A percentile compares a stretch with the other conserved stretches of the same genome.
phyloP scores from a whole-genome alignment of 2,888 invertebrate species.

The Danaus chrysippus region DNA sequence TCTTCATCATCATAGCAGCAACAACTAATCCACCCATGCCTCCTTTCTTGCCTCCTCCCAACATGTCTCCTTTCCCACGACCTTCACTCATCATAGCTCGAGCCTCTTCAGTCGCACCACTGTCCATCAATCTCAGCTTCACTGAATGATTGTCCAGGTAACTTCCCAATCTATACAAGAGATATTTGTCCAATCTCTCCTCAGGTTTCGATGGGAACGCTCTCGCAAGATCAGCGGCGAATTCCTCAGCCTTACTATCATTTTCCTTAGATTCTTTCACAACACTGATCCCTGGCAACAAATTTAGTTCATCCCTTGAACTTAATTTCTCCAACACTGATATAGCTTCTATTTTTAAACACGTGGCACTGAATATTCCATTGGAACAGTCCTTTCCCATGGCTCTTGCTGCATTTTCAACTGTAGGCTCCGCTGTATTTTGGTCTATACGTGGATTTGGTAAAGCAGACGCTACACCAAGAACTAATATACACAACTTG shows the following conservation, averaged over 20 bases:
- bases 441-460: conserved; percentile 59
- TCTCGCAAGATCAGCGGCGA: conserved; percentile 85
- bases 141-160: conserved; percentile 87
- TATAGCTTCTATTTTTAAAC: conserved; percentile 69
- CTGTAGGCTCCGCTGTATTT: conserved; percentile 44
- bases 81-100: conserved; percentile 77
- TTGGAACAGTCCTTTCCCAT: conserved; percentile 63
- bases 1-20: conserved; percentile 81
- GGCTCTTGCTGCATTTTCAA: conserved; percentile 53
- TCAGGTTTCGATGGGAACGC: conserved; percentile 87
- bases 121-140: conserved; percentile 84
- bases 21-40: conserved; percentile 75
- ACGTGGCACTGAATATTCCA: conserved; percentile 66
- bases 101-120: conserved; percentile 78
- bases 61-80: conserved; percentile 64
- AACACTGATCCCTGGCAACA: conserved; percentile 80
- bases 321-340: conserved; percentile 63
- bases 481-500: conserved; percentile 39
- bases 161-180: conserved; percentile 84
- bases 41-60: conserved; percentile 68
- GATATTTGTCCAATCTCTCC: conserved; percentile 86
- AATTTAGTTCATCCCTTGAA: conserved; percentile 60
- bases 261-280: conserved; percentile 75
- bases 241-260: conserved; percentile 82
- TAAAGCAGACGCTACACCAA: conserved; percentile 47